Evolutionary conservation across 2,888 invertebrate genomes (phyloP), one percentile per base, ranked within the genome.

Genomic region (Desoria tigrina): DNA sequence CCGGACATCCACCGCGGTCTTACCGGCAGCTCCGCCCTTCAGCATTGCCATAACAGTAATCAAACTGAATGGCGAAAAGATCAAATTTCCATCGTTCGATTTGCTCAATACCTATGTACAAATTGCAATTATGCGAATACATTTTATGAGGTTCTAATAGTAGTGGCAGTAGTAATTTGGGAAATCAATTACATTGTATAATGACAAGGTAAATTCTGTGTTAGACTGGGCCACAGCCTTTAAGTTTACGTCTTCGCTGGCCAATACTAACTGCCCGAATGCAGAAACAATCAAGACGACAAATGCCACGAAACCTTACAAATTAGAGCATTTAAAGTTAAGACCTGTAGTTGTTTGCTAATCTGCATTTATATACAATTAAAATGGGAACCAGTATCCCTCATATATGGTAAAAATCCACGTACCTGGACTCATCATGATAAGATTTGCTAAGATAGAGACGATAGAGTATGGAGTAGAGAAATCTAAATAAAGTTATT

Each of bases 231-330:
- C 66, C 1, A 75, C 73, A n/a, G 56, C 61, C n/a, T 50, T 26
- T 11, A 92, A 92, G 78, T 79, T 83, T 11, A 92, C 92, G 78
- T 79, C 83, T 45, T 83, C 83, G 78, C 79, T 81, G 0, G 82
- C 83, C 14, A 85, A 87, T 79, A 77, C 79, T 42, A 84, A 83
- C 73, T 76, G 85, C 9, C 42, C 66, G 27, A 39, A 58, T 23
- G 51, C 53, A 49, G n/a, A n/a, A n/a, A n/a, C n/a, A n/a, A n/a
- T n/a, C n/a, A n/a, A n/a, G n/a, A n/a, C n/a, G n/a, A n/a, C n/a
- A n/a, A n/a, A n/a, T n/a, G n/a, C n/a, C n/a, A n/a, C n/a, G 65
- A 55, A 24, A 87, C 87, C 72, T 80, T 82, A 24, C 78, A 80
- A 27, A 87, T 6, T 49, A 28, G 49, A 11, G 24, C 50, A 7